These are phyloP conservation scores for Lasiurus cinereus DNA, from an alignment of 2,113 vertebrate genomes.

Conservation along the genomic window DNA sequence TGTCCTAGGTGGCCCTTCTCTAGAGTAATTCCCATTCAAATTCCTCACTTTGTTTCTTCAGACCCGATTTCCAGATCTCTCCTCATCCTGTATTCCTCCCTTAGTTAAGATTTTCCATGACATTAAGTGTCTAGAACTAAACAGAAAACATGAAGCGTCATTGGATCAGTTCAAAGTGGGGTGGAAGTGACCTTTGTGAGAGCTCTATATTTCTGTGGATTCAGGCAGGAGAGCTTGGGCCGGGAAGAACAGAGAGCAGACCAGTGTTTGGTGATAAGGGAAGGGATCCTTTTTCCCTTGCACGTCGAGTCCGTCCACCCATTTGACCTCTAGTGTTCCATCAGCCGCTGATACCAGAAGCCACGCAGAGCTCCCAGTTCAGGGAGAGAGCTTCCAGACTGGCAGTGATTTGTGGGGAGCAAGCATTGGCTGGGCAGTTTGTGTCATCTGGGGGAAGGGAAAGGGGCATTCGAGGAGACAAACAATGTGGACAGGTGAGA, in stretches of 20 bases:
- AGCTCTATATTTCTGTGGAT: neutral
- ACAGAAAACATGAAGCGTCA: neutral
- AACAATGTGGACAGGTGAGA: neutral
- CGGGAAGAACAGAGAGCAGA: neutral
- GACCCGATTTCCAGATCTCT: neutral
- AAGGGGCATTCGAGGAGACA: neutral
- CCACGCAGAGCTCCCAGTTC: conserved; percentile 47
- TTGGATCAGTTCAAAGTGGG: neutral
- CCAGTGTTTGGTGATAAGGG: neutral
- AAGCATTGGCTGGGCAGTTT: conserved; percentile 70
- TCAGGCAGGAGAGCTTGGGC: neutral
- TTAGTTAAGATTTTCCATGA: neutral
- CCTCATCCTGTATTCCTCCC: neutral
- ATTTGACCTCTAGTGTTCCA: conserved; percentile 47
- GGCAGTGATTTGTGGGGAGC: neutral
- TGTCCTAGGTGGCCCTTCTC: neutral
- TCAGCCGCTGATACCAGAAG: conserved; percentile 50
- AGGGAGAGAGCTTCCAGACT: neutral
- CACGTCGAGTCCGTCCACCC: conserved; percentile 7
- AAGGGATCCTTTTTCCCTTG: conserved; percentile 24
- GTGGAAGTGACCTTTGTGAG: neutral
- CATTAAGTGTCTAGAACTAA: neutral
- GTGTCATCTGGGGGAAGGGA: conserved; percentile 28
- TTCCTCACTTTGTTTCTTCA: conserved; percentile 10
- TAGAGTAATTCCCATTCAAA: neutral